Conservation (phyloP, 2,888 invertebrate species). For the Limnephilus marmoratus region DNA sequence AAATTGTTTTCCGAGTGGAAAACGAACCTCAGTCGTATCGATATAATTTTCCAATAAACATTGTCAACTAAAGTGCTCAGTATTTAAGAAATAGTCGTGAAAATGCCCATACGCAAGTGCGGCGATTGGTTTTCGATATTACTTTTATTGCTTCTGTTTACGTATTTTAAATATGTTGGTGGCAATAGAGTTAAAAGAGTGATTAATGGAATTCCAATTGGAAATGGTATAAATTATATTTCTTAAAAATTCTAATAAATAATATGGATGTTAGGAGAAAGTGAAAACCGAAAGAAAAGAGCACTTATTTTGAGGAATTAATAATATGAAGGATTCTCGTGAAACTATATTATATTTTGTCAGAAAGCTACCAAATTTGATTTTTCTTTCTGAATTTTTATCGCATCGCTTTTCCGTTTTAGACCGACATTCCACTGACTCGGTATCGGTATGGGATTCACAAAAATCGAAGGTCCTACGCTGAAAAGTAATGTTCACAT, state of each 20-base stretch:
- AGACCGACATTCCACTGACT: too few species aligned
- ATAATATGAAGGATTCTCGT: not conserved
- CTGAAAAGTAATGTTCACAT: too few species aligned
- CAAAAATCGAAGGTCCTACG: too few species aligned
- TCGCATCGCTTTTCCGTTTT: too few species aligned
- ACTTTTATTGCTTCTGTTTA: slow-evolving; percentile 32
- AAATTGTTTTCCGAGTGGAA: slow-evolving; percentile 1
- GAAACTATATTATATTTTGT: not conserved
- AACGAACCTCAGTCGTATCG: slow-evolving; percentile 20
- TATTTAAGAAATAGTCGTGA: not conserved
- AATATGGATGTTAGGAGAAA: not conserved
- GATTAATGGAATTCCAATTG: slow-evolving; percentile 70
- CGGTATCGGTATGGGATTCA: too few species aligned
- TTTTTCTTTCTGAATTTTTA: not conserved
- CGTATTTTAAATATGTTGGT: not conserved
- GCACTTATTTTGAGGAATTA: not conserved
- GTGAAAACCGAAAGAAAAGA: not conserved
- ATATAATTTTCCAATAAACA: not conserved
- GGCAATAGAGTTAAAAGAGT: slow-evolving; percentile 71
- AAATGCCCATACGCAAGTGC: slow-evolving; percentile 6
- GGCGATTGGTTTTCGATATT: slow-evolving; percentile 18
- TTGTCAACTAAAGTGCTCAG: not conserved
- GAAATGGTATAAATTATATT: slow-evolving; percentile 70
- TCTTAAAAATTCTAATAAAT: not conserved
- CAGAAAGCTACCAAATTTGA: too few species aligned